These are phyloP conservation scores for Ctenosaura bakeri DNA, from an alignment of 2,797 vertebrate species.

Conservation along the genomic window DNA sequence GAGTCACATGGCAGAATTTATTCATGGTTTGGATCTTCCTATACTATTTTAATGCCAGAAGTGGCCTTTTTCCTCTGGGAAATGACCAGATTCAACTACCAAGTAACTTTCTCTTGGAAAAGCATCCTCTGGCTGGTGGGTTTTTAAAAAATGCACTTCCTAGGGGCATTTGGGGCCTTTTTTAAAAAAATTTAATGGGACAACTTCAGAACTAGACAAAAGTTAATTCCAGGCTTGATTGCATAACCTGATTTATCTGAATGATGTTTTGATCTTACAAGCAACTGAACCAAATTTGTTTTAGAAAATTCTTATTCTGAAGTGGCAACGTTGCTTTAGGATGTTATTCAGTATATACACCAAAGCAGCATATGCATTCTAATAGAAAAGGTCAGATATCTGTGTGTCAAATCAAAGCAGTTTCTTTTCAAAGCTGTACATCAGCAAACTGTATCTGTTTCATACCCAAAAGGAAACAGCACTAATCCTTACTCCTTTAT, in stretches of 20 bases:
- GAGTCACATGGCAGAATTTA: too few species aligned
- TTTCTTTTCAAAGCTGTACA: conserved; percentile 46
- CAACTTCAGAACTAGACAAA: not conserved
- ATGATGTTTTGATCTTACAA: not conserved
- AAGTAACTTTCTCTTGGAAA: too few species aligned
- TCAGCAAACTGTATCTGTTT: conserved; percentile 21
- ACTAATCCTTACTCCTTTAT: conserved; percentile 28
- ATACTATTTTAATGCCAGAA: too few species aligned
- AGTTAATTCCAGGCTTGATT: not conserved
- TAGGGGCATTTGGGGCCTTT: too few species aligned
- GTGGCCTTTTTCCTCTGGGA: too few species aligned
- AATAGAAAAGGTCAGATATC: conserved; percentile 42
- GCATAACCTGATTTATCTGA: not conserved
- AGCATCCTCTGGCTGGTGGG: too few species aligned
- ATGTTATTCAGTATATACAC: not conserved
- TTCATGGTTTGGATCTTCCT: too few species aligned
- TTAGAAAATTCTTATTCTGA: not conserved
- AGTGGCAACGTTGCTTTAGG: conserved; percentile 16
- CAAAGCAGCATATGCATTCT: not conserved
- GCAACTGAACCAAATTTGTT: conserved; percentile 1
- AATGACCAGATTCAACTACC: too few species aligned
- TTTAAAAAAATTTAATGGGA: not conserved
- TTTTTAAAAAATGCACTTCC: too few species aligned
- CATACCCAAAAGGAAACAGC: conserved; percentile 35
- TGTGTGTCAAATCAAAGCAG: conserved; percentile 45